Base-by-base conservation (phyloP, 2,113 vertebrate species). In the Taurulus bubalis region DNA sequence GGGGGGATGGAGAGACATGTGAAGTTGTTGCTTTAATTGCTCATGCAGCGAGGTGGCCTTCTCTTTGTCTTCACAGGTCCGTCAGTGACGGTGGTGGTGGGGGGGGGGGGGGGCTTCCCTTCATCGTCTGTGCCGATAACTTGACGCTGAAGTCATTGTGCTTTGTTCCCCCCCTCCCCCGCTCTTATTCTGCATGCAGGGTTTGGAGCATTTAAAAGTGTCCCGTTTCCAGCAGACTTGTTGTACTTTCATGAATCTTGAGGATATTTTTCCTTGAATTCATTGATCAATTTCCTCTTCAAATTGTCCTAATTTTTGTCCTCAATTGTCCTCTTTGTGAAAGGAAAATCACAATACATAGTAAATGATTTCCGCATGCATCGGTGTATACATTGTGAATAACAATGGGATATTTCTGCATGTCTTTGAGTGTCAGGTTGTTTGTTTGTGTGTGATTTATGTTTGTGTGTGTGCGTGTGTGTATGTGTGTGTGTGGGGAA, bases 21-120 rank as follows among this genome's bases (percentile, higher is more conserved):
- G 80, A 90, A 91, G 90, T 88, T 93, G 89, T 90, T 82, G 79
- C 89, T 87, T 73, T 92, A 91, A 93, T 91, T 94, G 87, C 82
- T 92, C 84, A 73, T 78, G 85, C 79, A 55, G 69, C 15, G 66
- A 78, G 81, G 71, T 72, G 78, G 80, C 55, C 82, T 85, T 87
- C 68, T 73, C 45, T 59, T 90, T 91, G 86, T 91, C 82, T 84
- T 71, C 58, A 40, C 58, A 4, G 65, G 77, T 89, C 58, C 20
- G 3, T 78, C 72, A 84, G 63, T 74, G 70, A 81, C 42, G 1
- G 68, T 28, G 47, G 34, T 38, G 26, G 38, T 49, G 60, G 58
- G 8, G 40, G 51, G 55, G 69, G 69, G 20, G 22, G 47, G 51
- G 56, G 69, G 58, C 6, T n/a, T 67, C 20, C 16, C 38, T 47